Evolutionary conservation across 2,113 vertebrate genomes (phyloP).

Genomic region (Stictonetta naevosa): DNA sequence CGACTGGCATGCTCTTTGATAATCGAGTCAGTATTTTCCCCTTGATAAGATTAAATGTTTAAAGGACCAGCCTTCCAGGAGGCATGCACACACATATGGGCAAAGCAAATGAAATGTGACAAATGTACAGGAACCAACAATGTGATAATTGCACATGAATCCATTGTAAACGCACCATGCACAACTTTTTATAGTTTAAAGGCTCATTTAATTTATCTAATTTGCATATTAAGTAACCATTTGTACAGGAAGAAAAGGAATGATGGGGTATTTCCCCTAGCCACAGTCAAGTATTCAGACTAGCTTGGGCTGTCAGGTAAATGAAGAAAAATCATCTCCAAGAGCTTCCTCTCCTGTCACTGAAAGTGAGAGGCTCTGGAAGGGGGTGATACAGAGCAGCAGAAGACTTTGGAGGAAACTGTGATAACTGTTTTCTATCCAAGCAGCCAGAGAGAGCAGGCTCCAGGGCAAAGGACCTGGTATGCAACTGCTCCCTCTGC

Average conservation of each 20-base stretch:
- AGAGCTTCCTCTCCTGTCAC: background rate
- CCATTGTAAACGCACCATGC: background rate
- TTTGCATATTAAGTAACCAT: slow-evolving; percentile 11
- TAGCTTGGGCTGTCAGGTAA: background rate
- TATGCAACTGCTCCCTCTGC: background rate
- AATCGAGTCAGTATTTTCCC: slow-evolving; percentile 12
- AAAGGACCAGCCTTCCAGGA: background rate
- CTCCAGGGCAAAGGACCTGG: background rate
- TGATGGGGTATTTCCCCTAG: background rate
- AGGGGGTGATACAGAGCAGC: background rate
- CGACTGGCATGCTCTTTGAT: background rate
- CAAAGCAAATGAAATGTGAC: slow-evolving; percentile 38
- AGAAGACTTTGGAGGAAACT: background rate
- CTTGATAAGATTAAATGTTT: background rate
- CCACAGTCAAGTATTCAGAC: background rate
- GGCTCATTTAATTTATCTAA: slow-evolving; percentile 9
- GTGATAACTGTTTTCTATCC: background rate
- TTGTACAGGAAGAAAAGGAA: background rate
- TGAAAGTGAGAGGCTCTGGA: background rate
- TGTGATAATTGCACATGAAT: background rate
- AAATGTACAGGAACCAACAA: slow-evolving; percentile 5
- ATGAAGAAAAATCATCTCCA: background rate
- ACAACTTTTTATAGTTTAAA: slow-evolving; percentile 20
- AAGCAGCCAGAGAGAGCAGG: background rate
- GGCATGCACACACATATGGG: background rate